Evolutionary conservation across 2,113 vertebrate species (phyloP).

Genomic region (Dromiciops gliroides): DNA sequence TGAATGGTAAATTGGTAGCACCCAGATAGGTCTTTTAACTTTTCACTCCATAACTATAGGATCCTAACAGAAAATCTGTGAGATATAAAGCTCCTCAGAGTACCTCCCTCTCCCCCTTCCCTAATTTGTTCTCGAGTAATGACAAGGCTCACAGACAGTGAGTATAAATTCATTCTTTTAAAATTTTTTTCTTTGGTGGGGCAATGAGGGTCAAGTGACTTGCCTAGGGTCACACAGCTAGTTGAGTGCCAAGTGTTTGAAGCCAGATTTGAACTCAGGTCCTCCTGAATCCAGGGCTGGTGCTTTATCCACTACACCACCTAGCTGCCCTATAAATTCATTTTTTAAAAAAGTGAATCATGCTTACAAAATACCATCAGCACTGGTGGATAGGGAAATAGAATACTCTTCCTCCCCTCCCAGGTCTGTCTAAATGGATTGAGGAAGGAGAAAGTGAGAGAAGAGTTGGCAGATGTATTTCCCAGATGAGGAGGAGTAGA

Average conservation of each 20-base stretch:
- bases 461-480: neutral
- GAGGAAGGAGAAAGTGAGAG: neutral
- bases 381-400: neutral
- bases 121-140: neutral
- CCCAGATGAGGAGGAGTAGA: neutral
- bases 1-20: neutral
- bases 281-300: too few relatives aligned
- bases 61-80: neutral
- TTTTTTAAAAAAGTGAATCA: neutral
- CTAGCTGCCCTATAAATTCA: too few relatives aligned
- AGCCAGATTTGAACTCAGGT: too few relatives aligned
- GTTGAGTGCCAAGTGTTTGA: too few relatives aligned
- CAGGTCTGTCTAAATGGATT: neutral
- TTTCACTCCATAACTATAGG: neutral
- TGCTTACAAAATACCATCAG: neutral
- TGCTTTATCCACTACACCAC: too few relatives aligned
- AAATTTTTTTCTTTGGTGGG: too few relatives aligned
- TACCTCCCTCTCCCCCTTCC: neutral
- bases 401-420: rapidly evolving
- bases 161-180: neutral
- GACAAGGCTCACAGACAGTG: neutral
- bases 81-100: neutral
- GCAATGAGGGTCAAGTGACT: too few relatives aligned
- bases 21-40: neutral
- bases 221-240: too few relatives aligned